Percentiles rank a stretch among this genome's conserved stretches.
Conservation (phyloP, 2,888 invertebrate species). For the Podotricha telesiphe region DNA sequence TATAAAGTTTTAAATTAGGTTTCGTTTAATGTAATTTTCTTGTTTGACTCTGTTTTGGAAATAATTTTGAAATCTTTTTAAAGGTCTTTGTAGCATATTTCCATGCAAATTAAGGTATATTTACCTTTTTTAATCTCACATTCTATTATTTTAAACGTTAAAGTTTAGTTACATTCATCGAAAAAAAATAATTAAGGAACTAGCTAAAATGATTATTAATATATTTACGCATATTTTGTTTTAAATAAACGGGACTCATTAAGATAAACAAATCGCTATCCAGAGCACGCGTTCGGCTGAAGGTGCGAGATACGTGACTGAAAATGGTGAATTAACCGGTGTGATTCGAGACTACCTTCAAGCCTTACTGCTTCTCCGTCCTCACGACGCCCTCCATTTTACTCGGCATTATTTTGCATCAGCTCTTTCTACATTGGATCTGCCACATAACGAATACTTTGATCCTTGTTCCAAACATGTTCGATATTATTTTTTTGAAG, state of each 20-base stretch:
- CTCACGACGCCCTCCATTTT: conserved; percentile 82
- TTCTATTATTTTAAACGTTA: no score
- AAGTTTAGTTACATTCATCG: no score
- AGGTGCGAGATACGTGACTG: conserved; percentile 82
- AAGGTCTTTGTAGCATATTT: not conserved
- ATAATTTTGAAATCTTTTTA: not conserved
- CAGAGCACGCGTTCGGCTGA: conserved; percentile 76
- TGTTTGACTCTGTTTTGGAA: not conserved
- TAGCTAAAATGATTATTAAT: conserved; percentile 3
- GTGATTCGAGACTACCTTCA: conserved; percentile 85
- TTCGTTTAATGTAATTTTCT: not conserved
- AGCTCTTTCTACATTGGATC: conserved; percentile 72
- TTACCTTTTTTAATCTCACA: not conserved
- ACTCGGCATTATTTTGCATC: conserved; percentile 82
- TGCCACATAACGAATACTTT: conserved; percentile 79
- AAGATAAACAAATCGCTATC: conserved; percentile 26
- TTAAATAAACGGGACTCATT: not conserved
- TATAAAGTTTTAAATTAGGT: not conserved
- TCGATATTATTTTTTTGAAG: conserved; percentile 74
- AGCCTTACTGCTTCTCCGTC: conserved; percentile 82
- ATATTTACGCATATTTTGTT: not conserved
- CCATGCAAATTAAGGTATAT: not conserved
- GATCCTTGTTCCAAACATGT: conserved; percentile 69
- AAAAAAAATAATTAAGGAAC: no score
- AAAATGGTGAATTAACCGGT: conserved; percentile 82